These are phyloP conservation scores for Porites divaricata DNA, from an alignment of 92 coral and sea anemone species.

Conservation along the genomic window DNA sequence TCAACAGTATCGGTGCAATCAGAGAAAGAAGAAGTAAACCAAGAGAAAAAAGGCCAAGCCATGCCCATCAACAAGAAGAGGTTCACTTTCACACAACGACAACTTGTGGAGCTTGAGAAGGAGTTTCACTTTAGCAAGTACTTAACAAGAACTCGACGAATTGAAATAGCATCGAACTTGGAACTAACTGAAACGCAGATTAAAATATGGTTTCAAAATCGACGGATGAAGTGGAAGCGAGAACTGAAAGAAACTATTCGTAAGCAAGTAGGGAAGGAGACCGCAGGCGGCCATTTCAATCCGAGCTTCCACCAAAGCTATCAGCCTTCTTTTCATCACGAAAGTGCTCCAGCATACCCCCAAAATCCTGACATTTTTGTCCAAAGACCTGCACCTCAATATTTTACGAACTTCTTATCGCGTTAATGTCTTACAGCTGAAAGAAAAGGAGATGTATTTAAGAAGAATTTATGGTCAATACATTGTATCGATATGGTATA, in stretches of 20 bases:
- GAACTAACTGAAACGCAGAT: constrained; percentile 96
- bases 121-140: constrained; percentile 99
- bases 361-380: constrained; percentile 33
- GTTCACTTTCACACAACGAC: constrained; percentile 94
- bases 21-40: constrained; percentile 32
- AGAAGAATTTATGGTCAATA: neutral
- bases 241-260: constrained; percentile 90
- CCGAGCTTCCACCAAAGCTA: constrained; percentile 21
- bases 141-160: constrained; percentile 90
- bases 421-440: constrained; percentile 7
- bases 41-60: constrained; percentile 12
- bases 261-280: constrained; percentile 39
- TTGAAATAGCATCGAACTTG: constrained; percentile 92
- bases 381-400: constrained; percentile 39
- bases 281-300: constrained; percentile 20
- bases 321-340: constrained; percentile 15
- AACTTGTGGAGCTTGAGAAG: constrained; percentile 95
- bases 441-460: constrained; percentile 7
- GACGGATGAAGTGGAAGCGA: constrained; percentile 99
- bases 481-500: neutral
- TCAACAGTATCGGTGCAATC: constrained; percentile 5
- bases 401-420: constrained; percentile 27
- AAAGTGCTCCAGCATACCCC: constrained; percentile 16
- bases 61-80: constrained; percentile 75
- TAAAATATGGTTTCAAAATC: constrained; percentile 98